Conservation (phyloP, 2,113 vertebrate genomes). For the Pygathrix nemaeus region DNA sequence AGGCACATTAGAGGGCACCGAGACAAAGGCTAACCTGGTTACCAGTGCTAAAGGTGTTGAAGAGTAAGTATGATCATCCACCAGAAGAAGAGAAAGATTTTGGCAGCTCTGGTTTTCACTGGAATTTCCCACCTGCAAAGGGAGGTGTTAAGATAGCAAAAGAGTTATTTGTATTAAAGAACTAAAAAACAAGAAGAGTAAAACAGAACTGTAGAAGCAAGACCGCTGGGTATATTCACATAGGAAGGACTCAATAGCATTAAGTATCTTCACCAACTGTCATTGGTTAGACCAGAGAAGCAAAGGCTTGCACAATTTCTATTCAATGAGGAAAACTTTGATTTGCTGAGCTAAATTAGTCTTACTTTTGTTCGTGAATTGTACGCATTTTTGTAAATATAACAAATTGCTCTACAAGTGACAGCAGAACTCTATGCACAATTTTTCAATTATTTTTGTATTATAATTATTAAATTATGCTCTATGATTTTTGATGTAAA, state of each 20-base stretch:
- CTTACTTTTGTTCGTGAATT: not conserved
- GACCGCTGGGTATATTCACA: rapidly evolving
- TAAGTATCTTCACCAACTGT: not conserved
- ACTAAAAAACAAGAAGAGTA: not conserved
- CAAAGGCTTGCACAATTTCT: not conserved
- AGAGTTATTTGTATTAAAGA: not conserved
- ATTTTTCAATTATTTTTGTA: not conserved
- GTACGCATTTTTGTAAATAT: not conserved
- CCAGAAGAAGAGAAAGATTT: not conserved
- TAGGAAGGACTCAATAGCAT: not conserved
- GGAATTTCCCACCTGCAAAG: not conserved
- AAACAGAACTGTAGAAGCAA: not conserved
- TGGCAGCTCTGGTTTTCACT: not conserved
- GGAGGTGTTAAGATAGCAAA: not conserved
- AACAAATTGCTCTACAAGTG: not conserved
- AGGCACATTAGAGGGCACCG: not conserved
- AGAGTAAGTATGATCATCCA: not conserved
- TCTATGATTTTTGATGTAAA: not conserved
- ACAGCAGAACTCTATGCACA: not conserved
- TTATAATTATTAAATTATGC: not conserved
- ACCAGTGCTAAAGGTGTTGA: not conserved
- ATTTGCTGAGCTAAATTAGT: not conserved
- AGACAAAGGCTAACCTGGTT: not conserved
- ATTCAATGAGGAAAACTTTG: not conserved
- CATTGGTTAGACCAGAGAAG: not conserved